Conservation (phyloP, 2,113 vertebrate genomes). For the Natator depressus region DNA sequence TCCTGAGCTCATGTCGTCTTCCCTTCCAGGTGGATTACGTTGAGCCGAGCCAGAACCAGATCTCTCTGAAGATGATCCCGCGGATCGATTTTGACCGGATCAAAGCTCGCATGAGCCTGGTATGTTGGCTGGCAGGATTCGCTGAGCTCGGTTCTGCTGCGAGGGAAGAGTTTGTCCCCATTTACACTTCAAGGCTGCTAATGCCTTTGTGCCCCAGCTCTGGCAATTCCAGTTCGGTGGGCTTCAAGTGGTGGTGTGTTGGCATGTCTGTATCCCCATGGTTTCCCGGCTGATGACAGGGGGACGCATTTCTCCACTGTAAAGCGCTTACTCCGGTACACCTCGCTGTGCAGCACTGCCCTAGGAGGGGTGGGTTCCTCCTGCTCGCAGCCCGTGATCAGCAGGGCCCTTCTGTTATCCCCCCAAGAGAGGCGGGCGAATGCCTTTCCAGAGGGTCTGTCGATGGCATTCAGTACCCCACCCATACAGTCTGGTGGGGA, state of each 20-base stretch:
- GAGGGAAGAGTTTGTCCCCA: neutral
- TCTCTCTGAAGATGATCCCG: constrained; percentile 97
- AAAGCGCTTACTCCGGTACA: neutral
- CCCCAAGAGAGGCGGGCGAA: neutral
- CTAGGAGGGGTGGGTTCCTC: neutral
- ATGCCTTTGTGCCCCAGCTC: neutral
- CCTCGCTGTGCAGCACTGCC: neutral
- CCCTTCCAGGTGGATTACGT: constrained; percentile 90
- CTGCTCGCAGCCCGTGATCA: neutral
- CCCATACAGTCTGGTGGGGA: neutral
- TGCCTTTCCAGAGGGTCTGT: neutral
- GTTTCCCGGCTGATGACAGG: neutral
- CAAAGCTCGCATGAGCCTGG: constrained; percentile 96
- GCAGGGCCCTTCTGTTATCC: neutral
- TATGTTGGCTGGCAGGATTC: constrained; percentile 29
- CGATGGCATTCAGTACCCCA: neutral
- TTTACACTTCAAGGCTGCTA: neutral
- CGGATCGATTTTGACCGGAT: constrained; percentile 95
- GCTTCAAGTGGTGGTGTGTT: neutral
- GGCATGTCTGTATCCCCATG: neutral
- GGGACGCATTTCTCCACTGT: neutral
- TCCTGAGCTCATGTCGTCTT: neutral
- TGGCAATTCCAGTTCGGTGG: neutral
- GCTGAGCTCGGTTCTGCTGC: neutral
- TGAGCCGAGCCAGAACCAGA: constrained; percentile 96